A percentile compares a stretch with the other conserved stretches of the same genome.
These are phyloP conservation scores for Apamea monoglypha DNA, from an alignment of 2,888 invertebrate species.

Conservation along the genomic window DNA sequence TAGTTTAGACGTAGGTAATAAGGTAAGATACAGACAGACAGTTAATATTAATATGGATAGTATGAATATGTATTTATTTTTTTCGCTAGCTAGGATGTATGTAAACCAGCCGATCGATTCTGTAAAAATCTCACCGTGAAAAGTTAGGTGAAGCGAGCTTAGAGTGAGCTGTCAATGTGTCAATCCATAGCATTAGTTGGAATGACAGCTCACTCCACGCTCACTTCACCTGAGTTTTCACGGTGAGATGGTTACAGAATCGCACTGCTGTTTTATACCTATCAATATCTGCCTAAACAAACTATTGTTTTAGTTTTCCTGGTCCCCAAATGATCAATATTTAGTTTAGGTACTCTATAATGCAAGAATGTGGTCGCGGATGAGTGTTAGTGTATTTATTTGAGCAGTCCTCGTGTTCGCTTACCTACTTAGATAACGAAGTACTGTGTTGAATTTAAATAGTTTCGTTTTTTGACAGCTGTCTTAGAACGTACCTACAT, in stretches of 20 bases:
- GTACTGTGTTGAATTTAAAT: neutral
- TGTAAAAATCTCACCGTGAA: no score
- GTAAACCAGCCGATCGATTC: no score
- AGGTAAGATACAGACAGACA: neutral
- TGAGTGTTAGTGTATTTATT: slow-evolving; percentile 9
- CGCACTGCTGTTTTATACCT: neutral
- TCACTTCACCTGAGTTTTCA: no score
- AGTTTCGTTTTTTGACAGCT: no score
- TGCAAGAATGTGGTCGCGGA: neutral
- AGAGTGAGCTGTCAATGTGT: no score
- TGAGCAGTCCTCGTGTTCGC: slow-evolving; percentile 20
- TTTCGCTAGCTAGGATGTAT: neutral
- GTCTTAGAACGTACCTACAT: no score
- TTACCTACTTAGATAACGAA: slow-evolving; percentile 55
- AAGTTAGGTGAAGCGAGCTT: no score
- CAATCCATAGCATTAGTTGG: no score
- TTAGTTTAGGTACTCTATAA: neutral
- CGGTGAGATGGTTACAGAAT: no score
- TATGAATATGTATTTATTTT: neutral
- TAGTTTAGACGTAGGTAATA: neutral
- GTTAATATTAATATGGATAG: neutral
- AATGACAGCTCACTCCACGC: no score
- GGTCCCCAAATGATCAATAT: no score
- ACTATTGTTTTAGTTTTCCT: neutral
- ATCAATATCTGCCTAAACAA: neutral